Conservation (phyloP, 2,797 vertebrate species). For the Acanthiza pusilla region DNA sequence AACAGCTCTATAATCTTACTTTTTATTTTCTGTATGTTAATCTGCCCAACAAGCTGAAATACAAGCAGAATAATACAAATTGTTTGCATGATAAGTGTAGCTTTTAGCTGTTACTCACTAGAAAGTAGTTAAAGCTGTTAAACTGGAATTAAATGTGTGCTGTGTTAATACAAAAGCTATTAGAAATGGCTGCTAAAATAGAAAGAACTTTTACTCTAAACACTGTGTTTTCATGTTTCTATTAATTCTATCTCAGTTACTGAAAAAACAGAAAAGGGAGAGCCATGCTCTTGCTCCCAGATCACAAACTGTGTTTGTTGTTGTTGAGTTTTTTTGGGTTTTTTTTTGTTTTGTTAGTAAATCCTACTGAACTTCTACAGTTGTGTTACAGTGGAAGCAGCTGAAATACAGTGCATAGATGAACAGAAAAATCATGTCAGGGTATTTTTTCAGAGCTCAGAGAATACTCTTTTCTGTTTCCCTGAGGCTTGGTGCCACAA, state of each 20-base stretch:
- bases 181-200: neutral
- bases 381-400: neutral
- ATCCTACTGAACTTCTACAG: neutral
- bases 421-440: neutral
- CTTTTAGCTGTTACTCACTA: neutral
- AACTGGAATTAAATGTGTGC: neutral
- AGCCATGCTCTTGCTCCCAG: neutral
- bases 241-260: neutral
- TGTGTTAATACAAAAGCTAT: neutral
- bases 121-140: neutral
- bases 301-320: neutral
- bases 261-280: neutral
- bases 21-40: neutral
- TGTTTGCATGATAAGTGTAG: neutral
- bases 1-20: neutral
- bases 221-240: neutral
- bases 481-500: neutral
- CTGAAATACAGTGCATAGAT: neutral
- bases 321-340: rapidly evolving
- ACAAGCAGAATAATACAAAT: neutral
- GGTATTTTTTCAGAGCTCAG: neutral
- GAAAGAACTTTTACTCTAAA: neutral
- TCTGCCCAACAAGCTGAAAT: neutral
- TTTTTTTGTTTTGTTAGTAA: neutral
- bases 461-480: neutral